phyloP scores from a whole-genome alignment of 2,797 vertebrate genomes.

The Ctenopoma multispine region DNA sequence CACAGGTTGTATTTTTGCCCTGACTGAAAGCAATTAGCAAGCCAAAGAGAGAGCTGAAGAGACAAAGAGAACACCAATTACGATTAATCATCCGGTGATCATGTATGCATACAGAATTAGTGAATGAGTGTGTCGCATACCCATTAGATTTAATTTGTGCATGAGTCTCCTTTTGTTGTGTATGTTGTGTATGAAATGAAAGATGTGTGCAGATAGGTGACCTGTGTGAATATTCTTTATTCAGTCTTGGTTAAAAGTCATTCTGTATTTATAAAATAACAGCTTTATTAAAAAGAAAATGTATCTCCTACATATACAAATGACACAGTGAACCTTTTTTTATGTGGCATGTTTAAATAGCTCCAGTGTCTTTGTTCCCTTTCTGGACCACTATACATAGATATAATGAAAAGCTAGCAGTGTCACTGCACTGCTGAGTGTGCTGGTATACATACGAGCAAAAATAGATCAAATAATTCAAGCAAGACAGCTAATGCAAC shows the following conservation, averaged over 20 bases:
- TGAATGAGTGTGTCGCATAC: not conserved
- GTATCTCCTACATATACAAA: no score
- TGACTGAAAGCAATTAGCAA: constrained; percentile 32
- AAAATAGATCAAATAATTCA: no score
- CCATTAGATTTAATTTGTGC: constrained; percentile 6
- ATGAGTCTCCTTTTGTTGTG: not conserved
- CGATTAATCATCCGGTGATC: constrained; percentile 18
- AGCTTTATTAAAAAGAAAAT: no score
- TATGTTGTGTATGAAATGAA: not conserved
- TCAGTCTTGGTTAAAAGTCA: no score
- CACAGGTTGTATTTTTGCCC: constrained; percentile 25
- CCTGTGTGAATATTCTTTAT: no score
- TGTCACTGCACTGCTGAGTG: no score
- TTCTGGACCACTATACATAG: no score
- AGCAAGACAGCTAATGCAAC: no score
- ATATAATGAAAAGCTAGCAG: no score
- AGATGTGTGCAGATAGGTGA: no score
- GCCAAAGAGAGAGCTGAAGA: constrained; percentile 7
- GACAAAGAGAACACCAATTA: constrained; percentile 31
- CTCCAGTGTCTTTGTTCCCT: not conserved
- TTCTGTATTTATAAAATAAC: no score
- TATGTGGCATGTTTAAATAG: not conserved
- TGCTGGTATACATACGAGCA: no score
- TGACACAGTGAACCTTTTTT: not conserved
- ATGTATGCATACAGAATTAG: not conserved